A percentile compares a stretch with the other conserved stretches of the same genome.
Conservation (phyloP, 2,113 vertebrate genomes). For the Ictalurus punctatus region DNA sequence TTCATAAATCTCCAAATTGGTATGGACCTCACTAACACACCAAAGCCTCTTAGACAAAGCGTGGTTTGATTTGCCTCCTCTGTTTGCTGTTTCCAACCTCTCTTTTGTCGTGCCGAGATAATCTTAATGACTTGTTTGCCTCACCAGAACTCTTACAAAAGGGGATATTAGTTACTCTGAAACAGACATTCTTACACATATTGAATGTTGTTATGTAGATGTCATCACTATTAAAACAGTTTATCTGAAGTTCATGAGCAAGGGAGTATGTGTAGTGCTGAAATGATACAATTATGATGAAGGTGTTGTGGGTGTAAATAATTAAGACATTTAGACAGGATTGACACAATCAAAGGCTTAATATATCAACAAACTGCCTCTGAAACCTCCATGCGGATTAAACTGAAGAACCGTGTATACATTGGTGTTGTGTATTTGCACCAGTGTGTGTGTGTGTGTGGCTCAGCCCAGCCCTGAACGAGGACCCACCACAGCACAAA, state of each 20-base stretch:
- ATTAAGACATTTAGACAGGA: neutral
- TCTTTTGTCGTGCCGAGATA: slow-evolving; percentile 48
- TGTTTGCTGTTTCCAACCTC: slow-evolving; percentile 55
- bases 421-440: neutral
- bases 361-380: neutral
- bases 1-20: slow-evolving; percentile 53
- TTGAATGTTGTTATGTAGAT: neutral
- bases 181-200: neutral
- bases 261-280: too few species aligned
- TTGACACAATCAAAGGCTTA: neutral
- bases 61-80: slow-evolving; percentile 54
- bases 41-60: slow-evolving; percentile 49
- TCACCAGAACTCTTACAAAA: slow-evolving; percentile 59
- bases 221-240: too few species aligned
- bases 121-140: slow-evolving; percentile 52
- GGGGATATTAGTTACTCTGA: slow-evolving; percentile 15
- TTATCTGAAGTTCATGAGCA: neutral
- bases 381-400: neutral
- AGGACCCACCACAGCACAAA: slow-evolving; percentile 78
- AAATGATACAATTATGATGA: neutral
- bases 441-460: slow-evolving; percentile 33
- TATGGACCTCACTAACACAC: slow-evolving; percentile 49
- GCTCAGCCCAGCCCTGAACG: neutral
- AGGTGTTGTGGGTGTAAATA: neutral
- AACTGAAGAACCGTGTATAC: neutral